Evolutionary conservation across 2,113 vertebrate species (phyloP), one percentile per base, ranked within the genome.

Genomic region (Lichenostomus cassidix): DNA sequence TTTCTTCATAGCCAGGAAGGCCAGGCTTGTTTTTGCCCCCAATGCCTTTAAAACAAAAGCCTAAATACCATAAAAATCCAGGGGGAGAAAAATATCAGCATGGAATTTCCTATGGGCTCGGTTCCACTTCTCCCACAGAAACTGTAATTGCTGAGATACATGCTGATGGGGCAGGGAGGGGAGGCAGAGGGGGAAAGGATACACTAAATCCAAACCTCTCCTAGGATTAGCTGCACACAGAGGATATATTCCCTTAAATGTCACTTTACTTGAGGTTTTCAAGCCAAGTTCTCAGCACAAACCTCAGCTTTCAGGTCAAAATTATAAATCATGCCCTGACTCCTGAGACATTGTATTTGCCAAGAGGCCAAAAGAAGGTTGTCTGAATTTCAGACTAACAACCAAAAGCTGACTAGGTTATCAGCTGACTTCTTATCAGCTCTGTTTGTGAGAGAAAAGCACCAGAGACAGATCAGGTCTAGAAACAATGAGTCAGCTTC

Each of bases 91-190:
- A 91, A 35, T 39, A 87, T 19, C 74, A 85, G 56, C 53, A 29
- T 46, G 58, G 77, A 95, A 94, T 89, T 95, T 93, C 87, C 69
- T 84, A 53, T 22, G 22, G 80, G 69, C 81, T 95, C 80, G 76
- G 52, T 82, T 93, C 65, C 69, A 78, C 59, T 87, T 75, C 77
- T 89, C 73, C 37, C 56, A 63, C 31, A 62, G 81, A 94, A 92
- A 74, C 44, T 55, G 0, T 44, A 62, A 87, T 41, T 92, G 65
- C 60, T 20, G 19, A 82, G 70, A 70, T 33, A 70, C 19, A 55
- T 9, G 18, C 14, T 75, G 39, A 75, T 2, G 1, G 79, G 20
- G 33, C 2, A 3, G 56, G 39, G 8, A 92, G 42, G 28, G 27
- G 33, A 83, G 64, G 25, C 1, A 1, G 23, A 6, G 0, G 33